Conservation (phyloP, 2,888 invertebrate genomes). For the Colletes collaris region DNA sequence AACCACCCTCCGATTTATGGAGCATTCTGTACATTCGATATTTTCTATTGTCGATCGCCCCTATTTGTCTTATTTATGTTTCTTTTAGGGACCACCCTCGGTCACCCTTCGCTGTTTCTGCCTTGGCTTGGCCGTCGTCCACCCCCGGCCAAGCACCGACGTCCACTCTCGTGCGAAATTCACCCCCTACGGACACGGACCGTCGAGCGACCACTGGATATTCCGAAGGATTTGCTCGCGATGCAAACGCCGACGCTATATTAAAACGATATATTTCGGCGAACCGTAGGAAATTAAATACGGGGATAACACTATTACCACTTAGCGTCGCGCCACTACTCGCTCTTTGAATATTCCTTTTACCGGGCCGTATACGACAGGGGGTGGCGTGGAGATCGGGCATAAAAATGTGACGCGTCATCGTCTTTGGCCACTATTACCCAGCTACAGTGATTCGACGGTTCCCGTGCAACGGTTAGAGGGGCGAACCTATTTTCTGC, state of each 20-base stretch:
- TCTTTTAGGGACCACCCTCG: conserved; percentile 76
- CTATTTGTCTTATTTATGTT: conserved; percentile 83
- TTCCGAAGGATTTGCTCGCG: conserved; percentile 75
- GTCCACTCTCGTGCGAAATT: conserved; percentile 67
- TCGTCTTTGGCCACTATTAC: not conserved
- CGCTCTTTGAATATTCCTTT: conserved; percentile 1
- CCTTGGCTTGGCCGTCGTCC: conserved; percentile 73
- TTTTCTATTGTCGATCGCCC: conserved; percentile 82
- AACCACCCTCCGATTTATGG: conserved; percentile 80
- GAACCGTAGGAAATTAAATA: conserved; percentile 42
- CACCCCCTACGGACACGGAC: conserved; percentile 61
- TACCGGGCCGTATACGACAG: no score
- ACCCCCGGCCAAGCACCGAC: conserved; percentile 61
- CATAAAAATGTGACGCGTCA: conserved; percentile 32
- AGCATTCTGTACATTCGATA: conserved; percentile 82
- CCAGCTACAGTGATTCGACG: conserved; percentile 35
- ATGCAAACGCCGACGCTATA: conserved; percentile 75
- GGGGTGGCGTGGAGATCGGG: not conserved
- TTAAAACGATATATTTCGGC: conserved; percentile 77
- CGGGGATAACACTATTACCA: conserved; percentile 30
- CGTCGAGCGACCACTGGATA: conserved; percentile 69
- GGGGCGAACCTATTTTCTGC: conserved; percentile 76
- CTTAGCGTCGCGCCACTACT: not conserved
- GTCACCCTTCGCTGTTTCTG: conserved; percentile 34
- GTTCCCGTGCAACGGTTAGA: conserved; percentile 5